Base-by-base conservation (phyloP, 2,113 vertebrate genomes). In the Kryptolebias marmoratus region DNA sequence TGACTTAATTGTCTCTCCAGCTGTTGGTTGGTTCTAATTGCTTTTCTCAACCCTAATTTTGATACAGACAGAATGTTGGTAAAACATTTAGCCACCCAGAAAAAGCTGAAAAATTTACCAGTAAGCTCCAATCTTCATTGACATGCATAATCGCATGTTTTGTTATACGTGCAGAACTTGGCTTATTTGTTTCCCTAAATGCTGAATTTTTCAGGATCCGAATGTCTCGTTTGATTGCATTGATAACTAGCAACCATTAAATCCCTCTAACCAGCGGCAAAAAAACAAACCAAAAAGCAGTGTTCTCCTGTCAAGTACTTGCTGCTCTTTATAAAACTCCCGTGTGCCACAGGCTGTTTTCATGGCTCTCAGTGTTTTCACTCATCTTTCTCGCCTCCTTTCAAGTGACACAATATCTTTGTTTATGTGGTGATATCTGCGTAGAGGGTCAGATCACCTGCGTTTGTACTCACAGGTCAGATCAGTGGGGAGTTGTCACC, bases 381-480 rank as follows among this genome's bases (percentile, higher is more conserved):
- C 60, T 77, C 58, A 9, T 52, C 53, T 61, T 57, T 16, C 14
- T 15, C 47, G 16, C 18, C 28, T 67, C 70, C 56, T 80, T 64
- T 71, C 71, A 56, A 67, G 77, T 36, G 60, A 67, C 64, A 63
- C 55, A 61, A 61, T 64, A 59, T 86, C 79, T 81, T 78, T 86
- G 84, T 87, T 81, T 86, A 66, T 54, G 56, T 36, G 65, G 52
- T 27, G 49, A 75, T 50, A 58, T 87, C 79, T 52, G 76, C 80
- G 84, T 45, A 9, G 68, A 79, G 79, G 87, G 84, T 89, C 77
- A 65, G 74, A 77, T 89, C 88, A 85, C 86, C 82, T 83, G 75
- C 72, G 62, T 87, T 72, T 84, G 85, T 78, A 16, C 59, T 77
- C 86, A 71, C 79, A 30, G 85, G 87, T 89, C 87, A 79, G 79